A percentile compares a stretch with the other conserved stretches of the same genome.
Conservation (phyloP, 2,113 vertebrate species). For the Oncorhynchus nerka region DNA sequence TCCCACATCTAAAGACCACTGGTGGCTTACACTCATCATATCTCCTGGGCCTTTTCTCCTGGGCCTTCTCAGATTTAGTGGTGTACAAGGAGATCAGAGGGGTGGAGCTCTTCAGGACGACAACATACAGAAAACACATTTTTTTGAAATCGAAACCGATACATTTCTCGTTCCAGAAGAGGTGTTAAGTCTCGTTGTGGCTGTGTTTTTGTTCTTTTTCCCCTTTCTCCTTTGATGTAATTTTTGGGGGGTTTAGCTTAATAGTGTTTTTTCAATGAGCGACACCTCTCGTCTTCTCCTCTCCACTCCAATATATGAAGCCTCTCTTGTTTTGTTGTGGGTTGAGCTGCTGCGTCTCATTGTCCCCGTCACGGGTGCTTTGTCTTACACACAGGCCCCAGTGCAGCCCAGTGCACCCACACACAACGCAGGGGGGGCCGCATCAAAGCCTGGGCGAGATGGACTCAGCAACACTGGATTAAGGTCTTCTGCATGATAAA, state of each 20-base stretch:
- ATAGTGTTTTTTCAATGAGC: conserved; percentile 59
- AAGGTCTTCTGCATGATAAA: conserved; percentile 99
- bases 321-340: conserved; percentile 71
- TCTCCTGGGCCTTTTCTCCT: conserved; percentile 88
- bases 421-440: conserved; percentile 73
- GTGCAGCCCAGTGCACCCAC: conserved; percentile 82
- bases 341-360: conserved; percentile 89
- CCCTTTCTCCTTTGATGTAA: conserved; percentile 68
- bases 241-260: conserved; percentile 13
- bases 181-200: conserved; percentile 49
- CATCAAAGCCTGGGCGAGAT: conserved; percentile 96
- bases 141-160: conserved; percentile 60
- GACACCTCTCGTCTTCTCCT: conserved; percentile 55
- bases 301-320: conserved; percentile 76
- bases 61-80: conserved; percentile 95
- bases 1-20: conserved; percentile 90
- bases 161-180: conserved; percentile 61
- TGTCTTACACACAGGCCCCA: conserved; percentile 90
- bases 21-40: conserved; percentile 86
- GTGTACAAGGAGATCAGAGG: conserved; percentile 95
- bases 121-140: conserved; percentile 51
- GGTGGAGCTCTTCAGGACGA: conserved; percentile 69
- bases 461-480: conserved; percentile 99
- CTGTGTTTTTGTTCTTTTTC: conserved; percentile 75
- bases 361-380: conserved; percentile 98